Percentiles rank a stretch among this genome's conserved stretches.
phyloP scores from a whole-genome alignment of 2,888 invertebrate species.

The Eutolmus rufibarbis region DNA sequence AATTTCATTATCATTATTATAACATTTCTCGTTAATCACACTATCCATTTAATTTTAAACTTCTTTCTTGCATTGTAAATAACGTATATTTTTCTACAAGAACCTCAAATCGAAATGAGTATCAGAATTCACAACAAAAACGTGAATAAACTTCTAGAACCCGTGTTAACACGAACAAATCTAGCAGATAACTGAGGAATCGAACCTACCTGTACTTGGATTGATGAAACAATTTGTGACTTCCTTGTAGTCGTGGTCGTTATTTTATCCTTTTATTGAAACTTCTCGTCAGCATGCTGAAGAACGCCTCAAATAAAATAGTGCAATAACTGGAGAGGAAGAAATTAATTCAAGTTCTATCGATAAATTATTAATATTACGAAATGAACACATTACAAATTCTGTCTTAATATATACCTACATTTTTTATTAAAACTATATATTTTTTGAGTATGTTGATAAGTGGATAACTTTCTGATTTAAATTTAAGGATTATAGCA shows the following conservation, averaged over 20 bases:
- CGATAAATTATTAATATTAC: neutral
- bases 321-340: neutral
- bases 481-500: neutral
- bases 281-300: neutral
- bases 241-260: neutral
- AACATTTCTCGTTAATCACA: no score
- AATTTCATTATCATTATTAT: no score
- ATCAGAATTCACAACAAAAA: no score
- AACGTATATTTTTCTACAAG: no score
- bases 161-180: no score
- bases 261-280: neutral
- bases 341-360: neutral
- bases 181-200: no score
- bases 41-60: no score
- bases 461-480: neutral
- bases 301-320: neutral
- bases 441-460: neutral
- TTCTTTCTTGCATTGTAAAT: no score
- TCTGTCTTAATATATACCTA: neutral
- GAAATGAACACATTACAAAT: neutral
- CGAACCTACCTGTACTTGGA: neutral
- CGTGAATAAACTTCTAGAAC: no score
- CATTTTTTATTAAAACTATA: neutral
- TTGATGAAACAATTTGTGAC: neutral
- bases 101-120: no score